Percentiles rank a stretch among this genome's conserved stretches.
phyloP scores from a whole-genome alignment of 2,113 vertebrate genomes.

The Catharus bicknelli region DNA sequence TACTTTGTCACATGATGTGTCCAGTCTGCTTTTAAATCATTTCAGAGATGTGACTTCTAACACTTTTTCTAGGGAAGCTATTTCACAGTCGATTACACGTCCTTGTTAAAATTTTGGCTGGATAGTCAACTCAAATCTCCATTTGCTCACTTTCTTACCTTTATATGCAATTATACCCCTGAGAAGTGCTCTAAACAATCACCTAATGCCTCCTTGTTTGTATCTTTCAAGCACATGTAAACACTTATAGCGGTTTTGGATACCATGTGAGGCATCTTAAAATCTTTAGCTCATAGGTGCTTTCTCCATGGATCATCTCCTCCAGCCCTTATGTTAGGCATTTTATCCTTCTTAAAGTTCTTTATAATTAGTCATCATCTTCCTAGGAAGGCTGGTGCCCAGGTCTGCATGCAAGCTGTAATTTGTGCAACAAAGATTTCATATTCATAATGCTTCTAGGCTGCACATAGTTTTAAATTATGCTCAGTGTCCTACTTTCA shows the following conservation, averaged over 20 bases:
- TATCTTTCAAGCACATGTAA: slow-evolving; percentile 2
- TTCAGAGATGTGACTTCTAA: slow-evolving; percentile 28
- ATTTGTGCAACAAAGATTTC: slow-evolving; percentile 33
- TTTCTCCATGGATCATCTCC: not conserved
- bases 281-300: not conserved
- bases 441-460: slow-evolving; percentile 10
- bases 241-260: not conserved
- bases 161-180: slow-evolving; percentile 34
- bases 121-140: slow-evolving; percentile 29
- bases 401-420: not conserved
- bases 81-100: slow-evolving; percentile 59
- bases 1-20: not conserved
- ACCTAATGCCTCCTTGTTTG: not conserved
- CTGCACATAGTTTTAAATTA: slow-evolving; percentile 11
- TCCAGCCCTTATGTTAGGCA: not conserved
- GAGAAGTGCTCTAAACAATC: slow-evolving; percentile 7
- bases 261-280: not conserved
- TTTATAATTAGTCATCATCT: slow-evolving; percentile 14
- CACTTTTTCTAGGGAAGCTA: slow-evolving; percentile 39
- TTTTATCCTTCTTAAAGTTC: slow-evolving; percentile 13
- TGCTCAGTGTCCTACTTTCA: slow-evolving; percentile 26
- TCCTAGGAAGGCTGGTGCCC: not conserved
- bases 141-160: slow-evolving; percentile 12
- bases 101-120: slow-evolving; percentile 53
- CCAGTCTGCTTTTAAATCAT: slow-evolving; percentile 39